These are phyloP conservation scores for Diabrotica balteata DNA, from an alignment of 2,888 invertebrate genomes.

Conservation along the genomic window DNA sequence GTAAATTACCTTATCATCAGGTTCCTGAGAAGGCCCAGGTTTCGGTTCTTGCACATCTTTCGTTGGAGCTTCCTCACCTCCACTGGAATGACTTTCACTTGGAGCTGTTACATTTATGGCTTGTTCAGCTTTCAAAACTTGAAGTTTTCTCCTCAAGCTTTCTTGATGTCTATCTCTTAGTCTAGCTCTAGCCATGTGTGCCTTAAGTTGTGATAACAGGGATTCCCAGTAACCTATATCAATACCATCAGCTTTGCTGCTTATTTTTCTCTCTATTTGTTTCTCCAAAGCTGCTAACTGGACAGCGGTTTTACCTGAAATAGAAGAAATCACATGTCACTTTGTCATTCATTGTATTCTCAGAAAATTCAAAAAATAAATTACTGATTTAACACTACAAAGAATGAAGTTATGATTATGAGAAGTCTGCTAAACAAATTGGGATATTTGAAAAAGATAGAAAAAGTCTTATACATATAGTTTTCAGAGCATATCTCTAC, in stretches of 20 bases:
- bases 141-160: slow-evolving; percentile 85
- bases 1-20: slow-evolving; percentile 49
- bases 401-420: no score
- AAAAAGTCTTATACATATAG: no score
- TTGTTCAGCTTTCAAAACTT: slow-evolving; percentile 87
- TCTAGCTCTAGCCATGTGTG: slow-evolving; percentile 92
- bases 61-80: slow-evolving; percentile 14
- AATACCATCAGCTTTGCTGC: slow-evolving; percentile 84
- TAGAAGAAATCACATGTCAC: neutral
- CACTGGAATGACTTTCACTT: slow-evolving; percentile 37
- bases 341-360: neutral
- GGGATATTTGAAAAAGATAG: no score
- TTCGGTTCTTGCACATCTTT: slow-evolving; percentile 47
- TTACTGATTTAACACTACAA: neutral
- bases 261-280: slow-evolving; percentile 87
- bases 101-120: slow-evolving; percentile 62
- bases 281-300: slow-evolving; percentile 84
- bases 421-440: no score
- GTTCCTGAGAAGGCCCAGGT: slow-evolving; percentile 44
- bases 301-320: slow-evolving; percentile 74
- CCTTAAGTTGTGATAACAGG: slow-evolving; percentile 91
- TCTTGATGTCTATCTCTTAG: slow-evolving; percentile 92
- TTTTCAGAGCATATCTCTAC: no score
- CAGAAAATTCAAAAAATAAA: neutral
- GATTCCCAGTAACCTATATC: slow-evolving; percentile 99